phyloP scores from a whole-genome alignment of 2,113 vertebrate species.

The Ctenomys sociabilis region DNA sequence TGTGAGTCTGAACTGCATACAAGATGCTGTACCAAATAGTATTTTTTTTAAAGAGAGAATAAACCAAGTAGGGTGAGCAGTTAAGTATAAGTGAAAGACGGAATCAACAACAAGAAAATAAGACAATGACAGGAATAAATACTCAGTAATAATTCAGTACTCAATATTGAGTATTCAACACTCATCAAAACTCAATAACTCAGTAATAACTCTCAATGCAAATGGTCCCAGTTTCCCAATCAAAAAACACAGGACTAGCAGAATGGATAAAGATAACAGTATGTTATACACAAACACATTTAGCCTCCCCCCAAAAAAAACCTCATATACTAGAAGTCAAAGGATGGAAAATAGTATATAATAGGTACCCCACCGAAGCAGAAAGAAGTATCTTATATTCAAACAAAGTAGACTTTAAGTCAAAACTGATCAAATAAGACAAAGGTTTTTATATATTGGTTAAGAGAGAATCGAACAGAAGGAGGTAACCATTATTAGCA shows the following conservation, averaged over 20 bases:
- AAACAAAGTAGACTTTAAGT: neutral
- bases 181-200: too few species aligned
- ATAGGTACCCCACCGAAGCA: neutral
- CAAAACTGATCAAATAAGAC: neutral
- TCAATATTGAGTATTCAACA: too few species aligned
- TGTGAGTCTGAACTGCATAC: too few species aligned
- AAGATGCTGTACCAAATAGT: too few species aligned
- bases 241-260: neutral
- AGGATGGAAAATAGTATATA: neutral
- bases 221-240: neutral
- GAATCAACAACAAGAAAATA: neutral
- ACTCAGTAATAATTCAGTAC: too few species aligned
- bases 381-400: neutral
- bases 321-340: neutral
- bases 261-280: neutral
- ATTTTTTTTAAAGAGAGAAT: neutral
- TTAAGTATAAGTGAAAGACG: neutral
- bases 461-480: neutral
- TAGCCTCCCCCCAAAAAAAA: neutral
- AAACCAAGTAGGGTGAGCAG: neutral
- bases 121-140: neutral
- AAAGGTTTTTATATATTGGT: neutral
- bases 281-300: neutral
- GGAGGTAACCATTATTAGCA: neutral
- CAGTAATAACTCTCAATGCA: neutral